These are phyloP conservation scores for Drosophila pallidifrons DNA, from an alignment of 1,140 invertebrate genomes.

Conservation along the genomic window DNA sequence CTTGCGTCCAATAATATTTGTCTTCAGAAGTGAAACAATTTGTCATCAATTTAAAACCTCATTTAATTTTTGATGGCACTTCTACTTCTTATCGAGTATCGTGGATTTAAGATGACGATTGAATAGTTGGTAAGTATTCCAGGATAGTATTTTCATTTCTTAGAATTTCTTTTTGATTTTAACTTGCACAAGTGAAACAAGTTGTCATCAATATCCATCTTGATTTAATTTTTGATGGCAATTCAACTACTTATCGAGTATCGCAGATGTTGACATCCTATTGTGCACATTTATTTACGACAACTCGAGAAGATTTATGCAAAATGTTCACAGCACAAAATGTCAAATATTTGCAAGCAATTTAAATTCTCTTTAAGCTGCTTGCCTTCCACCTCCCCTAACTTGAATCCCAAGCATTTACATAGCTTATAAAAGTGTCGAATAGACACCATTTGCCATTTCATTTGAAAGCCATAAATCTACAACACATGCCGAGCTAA, in stretches of 20 bases:
- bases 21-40: too few relatives aligned
- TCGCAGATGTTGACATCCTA: not conserved
- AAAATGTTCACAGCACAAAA: conserved; percentile 48
- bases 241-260: not conserved
- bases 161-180: too few relatives aligned
- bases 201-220: not conserved
- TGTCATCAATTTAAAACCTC: too few relatives aligned
- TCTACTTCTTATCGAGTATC: too few relatives aligned
- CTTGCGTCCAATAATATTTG: too few relatives aligned
- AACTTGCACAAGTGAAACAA: too few relatives aligned
- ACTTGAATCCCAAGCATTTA: conserved; percentile 44
- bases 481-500: conserved; percentile 56
- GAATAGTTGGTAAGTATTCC: too few relatives aligned
- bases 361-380: conserved; percentile 65
- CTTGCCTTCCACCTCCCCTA: conserved; percentile 10
- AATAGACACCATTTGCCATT: conserved; percentile 50
- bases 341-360: conserved; percentile 64
- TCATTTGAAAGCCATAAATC: conserved; percentile 69
- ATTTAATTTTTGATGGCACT: too few relatives aligned
- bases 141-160: too few relatives aligned
- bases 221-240: not conserved
- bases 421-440: conserved; percentile 53
- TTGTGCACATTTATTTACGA: not conserved
- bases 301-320: conserved; percentile 17
- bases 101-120: too few relatives aligned